Evolutionary conservation across 23 tunicate genomes (phyloP).

Genomic region (Trididemnum nubilum): DNA sequence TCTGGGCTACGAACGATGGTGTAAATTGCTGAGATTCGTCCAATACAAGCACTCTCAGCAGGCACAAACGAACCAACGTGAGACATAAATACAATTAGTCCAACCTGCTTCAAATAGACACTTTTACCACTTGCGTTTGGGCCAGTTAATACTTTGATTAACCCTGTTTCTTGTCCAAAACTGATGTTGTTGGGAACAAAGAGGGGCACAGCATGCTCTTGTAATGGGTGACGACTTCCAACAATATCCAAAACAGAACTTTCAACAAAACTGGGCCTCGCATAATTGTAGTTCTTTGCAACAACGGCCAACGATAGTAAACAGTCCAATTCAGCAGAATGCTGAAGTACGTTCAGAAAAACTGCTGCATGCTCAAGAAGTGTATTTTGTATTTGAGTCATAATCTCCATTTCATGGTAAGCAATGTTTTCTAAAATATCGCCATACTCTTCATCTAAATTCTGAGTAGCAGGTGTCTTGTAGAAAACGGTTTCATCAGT

Average conservation of each 20-base stretch:
- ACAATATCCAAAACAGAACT: slow-evolving; percentile 36
- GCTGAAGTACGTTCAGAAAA: slow-evolving; percentile 49
- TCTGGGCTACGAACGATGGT: slow-evolving; percentile 56
- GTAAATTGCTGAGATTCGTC: slow-evolving; percentile 41
- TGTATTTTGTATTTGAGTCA: slow-evolving; percentile 61
- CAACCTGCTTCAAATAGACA: slow-evolving; percentile 84
- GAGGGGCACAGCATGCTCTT: slow-evolving; percentile 65
- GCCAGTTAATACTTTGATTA: slow-evolving; percentile 72
- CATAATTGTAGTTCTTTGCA: slow-evolving; percentile 68
- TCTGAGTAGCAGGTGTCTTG: slow-evolving; percentile 69
- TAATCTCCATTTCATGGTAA: slow-evolving; percentile 54
- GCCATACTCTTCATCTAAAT: slow-evolving; percentile 69
- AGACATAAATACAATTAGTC: slow-evolving; percentile 82
- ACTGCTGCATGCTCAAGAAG: slow-evolving; percentile 27
- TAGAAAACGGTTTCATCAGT: slow-evolving; percentile 63
- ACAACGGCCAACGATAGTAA: slow-evolving; percentile 65
- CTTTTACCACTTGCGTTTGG: slow-evolving; percentile 98
- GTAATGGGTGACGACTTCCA: slow-evolving; percentile 80
- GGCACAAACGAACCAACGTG: slow-evolving; percentile 87
- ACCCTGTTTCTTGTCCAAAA: slow-evolving; percentile 37
- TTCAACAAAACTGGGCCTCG: slow-evolving; percentile 45
- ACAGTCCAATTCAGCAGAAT: slow-evolving; percentile 81
- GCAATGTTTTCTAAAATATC: slow-evolving; percentile 86
- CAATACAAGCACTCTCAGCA: slow-evolving; percentile 66
- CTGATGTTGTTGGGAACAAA: slow-evolving; percentile 81